Evolutionary conservation across 2,797 vertebrate species (phyloP), one percentile per base, ranked within the genome.

Genomic region (Trematomus bernacchii): DNA sequence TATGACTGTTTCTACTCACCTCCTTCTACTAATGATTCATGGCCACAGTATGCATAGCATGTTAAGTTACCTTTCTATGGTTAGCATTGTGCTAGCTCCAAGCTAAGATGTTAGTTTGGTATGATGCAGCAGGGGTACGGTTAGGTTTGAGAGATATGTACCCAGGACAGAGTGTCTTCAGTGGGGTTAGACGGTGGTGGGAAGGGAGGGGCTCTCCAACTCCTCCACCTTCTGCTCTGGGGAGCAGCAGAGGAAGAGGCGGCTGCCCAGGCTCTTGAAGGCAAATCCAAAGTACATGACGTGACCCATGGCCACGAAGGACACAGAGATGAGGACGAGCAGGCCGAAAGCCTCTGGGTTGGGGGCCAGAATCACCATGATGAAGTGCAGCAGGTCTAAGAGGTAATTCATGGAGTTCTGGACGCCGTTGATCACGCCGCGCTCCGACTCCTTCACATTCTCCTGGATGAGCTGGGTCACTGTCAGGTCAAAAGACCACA

Each of bases 401-500:
- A 99, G 97, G 84, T 99, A 99, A 91, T 99, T 99, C 98, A 99
- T 99, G 92, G 98, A 99, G 94, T 99, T 99, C 91, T 99, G 98
- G 89, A 99, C 98, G 18, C 98, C 98, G 0, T 98, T 99, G 92
- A 99, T 97, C 88, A 99, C 94, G 57, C 98, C 98, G 86, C 98
- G 96, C 94, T 99, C 98, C 0, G 97, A 97, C 84, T 99, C 98
- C 1, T 96, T 93, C 67, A 99, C 98, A 43, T 98, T 99, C 93
- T 99, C 98, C 92, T 99, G 98, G 88, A 99, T 96, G 85, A 99
- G 94, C 80, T 99, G 98, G 74, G 98, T 99, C 91, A 99, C 97
- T 30, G 97, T 98, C 91, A 99, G 95, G 93, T 99, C 98, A 72
- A 99, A 99, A 65, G 97, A 98, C 98, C 98, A 99, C 86, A 99